These are phyloP conservation scores for Sebastes steindachneri DNA, from an alignment of 2,797 vertebrate genomes.

Conservation along the genomic window DNA sequence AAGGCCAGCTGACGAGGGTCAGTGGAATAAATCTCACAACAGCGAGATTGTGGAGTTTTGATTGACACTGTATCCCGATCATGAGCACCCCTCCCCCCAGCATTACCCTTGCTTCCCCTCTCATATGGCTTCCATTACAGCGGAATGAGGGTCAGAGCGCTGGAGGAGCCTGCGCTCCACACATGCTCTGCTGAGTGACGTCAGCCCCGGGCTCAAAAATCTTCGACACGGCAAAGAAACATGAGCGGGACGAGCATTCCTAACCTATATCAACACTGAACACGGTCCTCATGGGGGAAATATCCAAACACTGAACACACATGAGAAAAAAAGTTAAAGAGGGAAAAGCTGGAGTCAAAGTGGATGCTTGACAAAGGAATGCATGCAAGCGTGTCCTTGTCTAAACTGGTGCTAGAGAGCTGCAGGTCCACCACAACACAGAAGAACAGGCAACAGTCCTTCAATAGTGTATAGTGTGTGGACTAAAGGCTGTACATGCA, in stretches of 20 bases:
- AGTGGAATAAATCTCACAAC: constrained; percentile 17
- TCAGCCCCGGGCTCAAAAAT: constrained; percentile 57
- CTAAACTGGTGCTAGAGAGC: constrained; percentile 29
- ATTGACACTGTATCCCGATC: constrained; percentile 37
- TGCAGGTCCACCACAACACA: constrained; percentile 34
- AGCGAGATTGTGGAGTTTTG: constrained; percentile 16
- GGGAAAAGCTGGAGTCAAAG: constrained; percentile 3
- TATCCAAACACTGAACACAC: constrained; percentile 16
- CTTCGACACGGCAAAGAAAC: constrained; percentile 60
- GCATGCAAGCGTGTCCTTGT: constrained; percentile 48
- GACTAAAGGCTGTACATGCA: constrained; percentile 22
- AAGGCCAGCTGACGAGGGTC: constrained; percentile 19
- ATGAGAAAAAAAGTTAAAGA: not conserved
- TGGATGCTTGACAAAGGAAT: constrained; percentile 41
- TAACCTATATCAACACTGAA: constrained; percentile 40
- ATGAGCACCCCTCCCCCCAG: constrained; percentile 18
- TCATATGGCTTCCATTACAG: constrained; percentile 85
- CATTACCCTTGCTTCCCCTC: constrained; percentile 39
- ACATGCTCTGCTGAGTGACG: constrained; percentile 65
- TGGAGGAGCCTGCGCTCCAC: constrained; percentile 41
- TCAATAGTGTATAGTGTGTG: constrained; percentile 53
- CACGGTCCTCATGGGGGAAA: not conserved
- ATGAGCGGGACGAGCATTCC: constrained; percentile 52
- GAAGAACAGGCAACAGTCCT: constrained; percentile 73
- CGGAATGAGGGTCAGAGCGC: constrained; percentile 76